phyloP scores from a whole-genome alignment of 2,888 invertebrate species.

The Heliconius cydno region DNA sequence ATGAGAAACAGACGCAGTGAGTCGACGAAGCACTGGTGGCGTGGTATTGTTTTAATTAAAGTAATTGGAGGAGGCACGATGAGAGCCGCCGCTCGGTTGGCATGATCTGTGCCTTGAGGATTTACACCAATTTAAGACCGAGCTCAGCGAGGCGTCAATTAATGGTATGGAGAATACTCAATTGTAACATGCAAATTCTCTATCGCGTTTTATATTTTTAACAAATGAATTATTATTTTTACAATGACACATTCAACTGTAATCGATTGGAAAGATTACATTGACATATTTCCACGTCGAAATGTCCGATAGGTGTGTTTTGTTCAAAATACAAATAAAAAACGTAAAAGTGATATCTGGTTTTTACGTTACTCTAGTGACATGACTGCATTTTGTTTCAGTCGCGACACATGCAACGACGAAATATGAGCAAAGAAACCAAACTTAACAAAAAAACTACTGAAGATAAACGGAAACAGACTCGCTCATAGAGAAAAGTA shows the following conservation, averaged over 20 bases:
- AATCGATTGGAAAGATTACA: constrained; percentile 30
- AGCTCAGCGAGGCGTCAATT: constrained; percentile 76
- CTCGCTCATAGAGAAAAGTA: constrained; percentile 78
- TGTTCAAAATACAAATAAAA: constrained; percentile 36
- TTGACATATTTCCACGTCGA: constrained; percentile 32
- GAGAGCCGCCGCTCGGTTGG: constrained; percentile 76
- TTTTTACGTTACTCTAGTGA: constrained; percentile 38
- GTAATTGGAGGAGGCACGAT: constrained; percentile 82
- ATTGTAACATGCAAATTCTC: constrained; percentile 56
- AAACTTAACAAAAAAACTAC: constrained; percentile 73
- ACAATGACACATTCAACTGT: constrained; percentile 24
- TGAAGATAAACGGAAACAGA: constrained; percentile 80
- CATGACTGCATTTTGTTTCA: constrained; percentile 49
- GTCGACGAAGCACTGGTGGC: constrained; percentile 79
- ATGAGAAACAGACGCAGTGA: constrained; percentile 81
- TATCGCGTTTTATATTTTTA: constrained; percentile 40
- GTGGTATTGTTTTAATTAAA: constrained; percentile 84
- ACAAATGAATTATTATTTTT: constrained; percentile 33
- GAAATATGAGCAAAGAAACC: constrained; percentile 72
- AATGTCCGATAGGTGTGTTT: constrained; percentile 21
- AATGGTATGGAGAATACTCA: constrained; percentile 66
- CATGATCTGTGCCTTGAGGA: constrained; percentile 82
- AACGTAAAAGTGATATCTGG: constrained; percentile 33
- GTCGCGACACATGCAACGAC: constrained; percentile 69
- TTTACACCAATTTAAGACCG: constrained; percentile 81